phyloP scores from a whole-genome alignment of 2,797 vertebrate genomes.

The Nyctibius grandis region DNA sequence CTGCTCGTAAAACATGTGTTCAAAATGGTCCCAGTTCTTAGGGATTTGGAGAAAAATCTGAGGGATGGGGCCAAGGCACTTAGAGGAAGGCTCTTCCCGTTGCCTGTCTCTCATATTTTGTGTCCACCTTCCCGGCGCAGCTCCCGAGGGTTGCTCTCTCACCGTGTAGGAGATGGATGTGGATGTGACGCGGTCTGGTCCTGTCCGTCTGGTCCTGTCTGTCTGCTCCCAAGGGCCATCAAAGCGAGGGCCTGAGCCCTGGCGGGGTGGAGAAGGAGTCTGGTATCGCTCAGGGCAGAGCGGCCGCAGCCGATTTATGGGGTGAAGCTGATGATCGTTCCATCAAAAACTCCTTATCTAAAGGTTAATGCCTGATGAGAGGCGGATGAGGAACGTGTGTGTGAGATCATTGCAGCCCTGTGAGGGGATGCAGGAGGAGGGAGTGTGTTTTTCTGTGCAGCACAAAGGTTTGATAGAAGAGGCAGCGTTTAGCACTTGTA shows the following conservation, averaged over 20 bases:
- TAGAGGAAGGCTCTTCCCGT: background rate
- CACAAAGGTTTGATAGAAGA: background rate
- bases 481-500: background rate
- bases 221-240: background rate
- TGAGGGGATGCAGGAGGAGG: background rate
- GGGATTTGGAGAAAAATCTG: background rate
- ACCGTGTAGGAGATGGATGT: background rate
- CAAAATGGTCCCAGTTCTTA: background rate
- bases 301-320: background rate
- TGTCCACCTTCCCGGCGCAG: background rate
- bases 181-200: background rate
- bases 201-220: background rate
- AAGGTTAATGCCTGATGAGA: background rate
- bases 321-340: background rate
- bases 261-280: rapidly evolving
- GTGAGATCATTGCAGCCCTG: background rate
- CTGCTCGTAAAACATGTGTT: background rate
- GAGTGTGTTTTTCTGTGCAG: background rate
- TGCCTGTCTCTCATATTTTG: background rate
- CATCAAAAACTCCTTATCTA: background rate
- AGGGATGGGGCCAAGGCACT: background rate
- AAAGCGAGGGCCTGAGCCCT: background rate
- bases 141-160: background rate
- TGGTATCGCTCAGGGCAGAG: background rate
- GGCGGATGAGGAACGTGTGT: background rate